Base-by-base conservation (phyloP, 2,888 invertebrate genomes). In the Eubasilissa splendida region DNA sequence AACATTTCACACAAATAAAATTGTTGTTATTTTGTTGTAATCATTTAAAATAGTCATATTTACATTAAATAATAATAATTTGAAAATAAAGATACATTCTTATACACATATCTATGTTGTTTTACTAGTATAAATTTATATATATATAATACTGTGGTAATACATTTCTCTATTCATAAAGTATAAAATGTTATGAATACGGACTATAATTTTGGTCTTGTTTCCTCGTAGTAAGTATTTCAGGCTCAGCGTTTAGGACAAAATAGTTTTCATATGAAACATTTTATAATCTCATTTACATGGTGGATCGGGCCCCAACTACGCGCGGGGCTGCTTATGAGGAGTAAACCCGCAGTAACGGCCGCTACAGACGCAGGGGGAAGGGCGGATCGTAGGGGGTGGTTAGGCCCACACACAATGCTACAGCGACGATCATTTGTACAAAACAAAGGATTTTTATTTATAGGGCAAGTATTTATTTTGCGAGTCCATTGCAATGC, bases 261-360 rank as follows among this genome's bases (percentile, higher is more conserved):
- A 68, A 33, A 33, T 53, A 70, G 68, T 78, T 59, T 63, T 50
- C 71, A 78, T 54, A 73, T 54, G 71, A 73, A 78, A 71, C 78
- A 73, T 78, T 78, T 78, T 73, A 73, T 56, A 73, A 78, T 78
- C 78, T 73, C 78, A 71, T 78, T 78, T 78, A 78, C 78, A 78
- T 78, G 78, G 42, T 54, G 71, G 71, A 70, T 71, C 78, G 31
- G 63, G 63, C 14, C 50, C 14, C 53, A 54, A 50, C 70, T 60
- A 73, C 63, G n/a, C 60, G 53, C 14, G 56, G 50, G 78, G 60
- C 50, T 31, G 77, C 77, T 77, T 77, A 77, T 50, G 70, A 56
- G 58, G 50, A 77, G 59, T 77, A 77, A 77, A 77, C 50, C 77
- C 70, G 22, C 54, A 50, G 52, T 76, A 66, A 65, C 52, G 52